These are phyloP conservation scores for Drosophila pseudotalamancana DNA, from an alignment of 2,888 invertebrate genomes.

Conservation along the genomic window DNA sequence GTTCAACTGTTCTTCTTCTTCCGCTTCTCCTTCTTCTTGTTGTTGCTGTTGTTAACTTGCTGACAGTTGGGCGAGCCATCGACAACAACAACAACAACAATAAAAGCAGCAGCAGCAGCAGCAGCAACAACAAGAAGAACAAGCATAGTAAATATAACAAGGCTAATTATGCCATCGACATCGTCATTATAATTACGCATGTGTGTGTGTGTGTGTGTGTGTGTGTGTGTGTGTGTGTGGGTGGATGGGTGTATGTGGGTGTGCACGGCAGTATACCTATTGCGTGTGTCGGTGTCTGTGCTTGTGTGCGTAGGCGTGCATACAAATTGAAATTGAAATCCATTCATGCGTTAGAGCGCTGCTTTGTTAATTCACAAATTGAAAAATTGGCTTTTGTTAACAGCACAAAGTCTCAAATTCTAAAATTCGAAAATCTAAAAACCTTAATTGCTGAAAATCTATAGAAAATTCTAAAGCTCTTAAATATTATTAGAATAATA, in stretches of 20 bases:
- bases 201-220: background rate
- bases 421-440: too few relatives aligned
- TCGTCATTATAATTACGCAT: conserved; percentile 67
- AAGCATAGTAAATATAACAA: conserved; percentile 44
- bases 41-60: conserved; percentile 19
- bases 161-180: conserved; percentile 71
- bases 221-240: background rate
- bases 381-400: background rate
- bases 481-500: too few relatives aligned
- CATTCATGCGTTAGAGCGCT: background rate
- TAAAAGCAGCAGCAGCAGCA: conserved; percentile 4
- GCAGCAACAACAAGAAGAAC: conserved; percentile 1
- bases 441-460: too few relatives aligned
- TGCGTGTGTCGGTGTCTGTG: background rate
- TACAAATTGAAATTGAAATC: conserved; percentile 1
- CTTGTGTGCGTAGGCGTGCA: too few relatives aligned
- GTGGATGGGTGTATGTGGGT: background rate
- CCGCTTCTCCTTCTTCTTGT: conserved; percentile 8
- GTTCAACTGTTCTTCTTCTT: conserved; percentile 12
- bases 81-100: conserved; percentile 22
- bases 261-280: background rate
- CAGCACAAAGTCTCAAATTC: background rate
- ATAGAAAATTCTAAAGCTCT: too few relatives aligned
- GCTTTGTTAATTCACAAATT: background rate
- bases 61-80: conserved; percentile 39